Conservation (phyloP, 1,140 invertebrate genomes). For the Calycopis cecrops region DNA sequence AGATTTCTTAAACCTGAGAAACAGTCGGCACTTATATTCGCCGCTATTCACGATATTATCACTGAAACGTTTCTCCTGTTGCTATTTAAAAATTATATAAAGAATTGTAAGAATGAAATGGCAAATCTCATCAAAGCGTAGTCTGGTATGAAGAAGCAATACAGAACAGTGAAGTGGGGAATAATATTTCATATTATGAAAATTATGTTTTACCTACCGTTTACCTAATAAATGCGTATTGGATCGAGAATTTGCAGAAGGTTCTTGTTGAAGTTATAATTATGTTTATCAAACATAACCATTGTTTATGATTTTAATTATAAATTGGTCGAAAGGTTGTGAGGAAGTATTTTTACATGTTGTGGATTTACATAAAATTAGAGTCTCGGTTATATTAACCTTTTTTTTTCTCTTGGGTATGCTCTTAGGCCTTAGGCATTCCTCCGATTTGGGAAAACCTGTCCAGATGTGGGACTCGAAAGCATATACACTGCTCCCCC, state of each 20-base stretch:
- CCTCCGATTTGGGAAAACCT: too few relatives aligned
- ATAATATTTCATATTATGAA: slow-evolving; percentile 47
- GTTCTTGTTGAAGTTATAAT: slow-evolving; percentile 52
- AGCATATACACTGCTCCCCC: too few relatives aligned
- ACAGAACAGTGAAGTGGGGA: slow-evolving; percentile 49
- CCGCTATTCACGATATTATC: slow-evolving; percentile 61
- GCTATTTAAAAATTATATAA: slow-evolving; percentile 55
- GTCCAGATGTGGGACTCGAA: too few relatives aligned
- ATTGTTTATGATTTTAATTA: background rate
- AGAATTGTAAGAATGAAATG: slow-evolving; percentile 58
- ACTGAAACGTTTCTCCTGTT: slow-evolving; percentile 55
- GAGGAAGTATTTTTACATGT: too few relatives aligned
- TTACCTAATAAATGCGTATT: slow-evolving; percentile 54
- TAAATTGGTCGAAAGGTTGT: background rate
- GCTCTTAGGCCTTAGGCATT: too few relatives aligned
- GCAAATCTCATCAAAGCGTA: slow-evolving; percentile 45
- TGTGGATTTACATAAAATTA: too few relatives aligned
- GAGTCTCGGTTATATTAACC: too few relatives aligned
- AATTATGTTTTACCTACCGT: too few relatives aligned
- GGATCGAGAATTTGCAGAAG: slow-evolving; percentile 49
- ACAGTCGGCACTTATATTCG: slow-evolving; percentile 7
- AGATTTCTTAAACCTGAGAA: slow-evolving; percentile 53
- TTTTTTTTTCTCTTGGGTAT: too few relatives aligned
- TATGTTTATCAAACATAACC: slow-evolving; percentile 4
- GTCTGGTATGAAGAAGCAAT: slow-evolving; percentile 45